A percentile compares a stretch with the other conserved stretches of the same genome.
Conservation (phyloP, 2,888 invertebrate genomes). For the Calameuta filiformis region DNA sequence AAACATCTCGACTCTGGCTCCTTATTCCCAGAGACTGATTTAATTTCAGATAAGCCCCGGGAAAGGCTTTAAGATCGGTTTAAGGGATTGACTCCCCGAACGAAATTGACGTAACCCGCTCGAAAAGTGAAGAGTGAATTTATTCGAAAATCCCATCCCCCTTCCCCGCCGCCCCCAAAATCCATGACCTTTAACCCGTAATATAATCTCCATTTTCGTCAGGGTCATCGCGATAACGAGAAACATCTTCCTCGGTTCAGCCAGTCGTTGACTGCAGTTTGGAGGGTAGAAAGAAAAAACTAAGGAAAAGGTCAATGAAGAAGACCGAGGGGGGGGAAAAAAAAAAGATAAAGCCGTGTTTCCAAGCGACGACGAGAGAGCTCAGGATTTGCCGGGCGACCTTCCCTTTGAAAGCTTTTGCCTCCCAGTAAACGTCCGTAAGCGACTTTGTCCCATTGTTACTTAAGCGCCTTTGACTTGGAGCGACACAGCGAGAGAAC, state of each 20-base stretch:
- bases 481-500: neutral
- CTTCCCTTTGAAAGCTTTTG: slow-evolving; percentile 2
- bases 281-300: no score
- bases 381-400: neutral
- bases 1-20: neutral
- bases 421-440: slow-evolving; percentile 7
- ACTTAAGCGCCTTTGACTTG: slow-evolving; percentile 7
- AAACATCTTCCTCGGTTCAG: no score
- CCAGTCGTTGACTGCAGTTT: no score
- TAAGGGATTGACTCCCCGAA: slow-evolving; percentile 39
- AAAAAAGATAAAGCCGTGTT: no score
- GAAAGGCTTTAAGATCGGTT: slow-evolving; percentile 29
- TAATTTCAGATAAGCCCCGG: slow-evolving; percentile 49
- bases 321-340: no score
- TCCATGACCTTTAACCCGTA: no score
- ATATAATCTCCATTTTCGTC: no score
- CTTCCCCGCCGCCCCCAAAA: neutral
- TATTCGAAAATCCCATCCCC: neutral
- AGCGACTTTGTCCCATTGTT: slow-evolving; percentile 4
- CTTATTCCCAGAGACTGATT: slow-evolving; percentile 35
- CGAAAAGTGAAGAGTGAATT: neutral
- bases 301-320: no score
- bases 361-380: neutral
- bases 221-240: no score
- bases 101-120: slow-evolving; percentile 7